These are phyloP conservation scores for Oncorhynchus gorbuscha DNA, from an alignment of 2,113 vertebrate genomes.

Conservation along the genomic window DNA sequence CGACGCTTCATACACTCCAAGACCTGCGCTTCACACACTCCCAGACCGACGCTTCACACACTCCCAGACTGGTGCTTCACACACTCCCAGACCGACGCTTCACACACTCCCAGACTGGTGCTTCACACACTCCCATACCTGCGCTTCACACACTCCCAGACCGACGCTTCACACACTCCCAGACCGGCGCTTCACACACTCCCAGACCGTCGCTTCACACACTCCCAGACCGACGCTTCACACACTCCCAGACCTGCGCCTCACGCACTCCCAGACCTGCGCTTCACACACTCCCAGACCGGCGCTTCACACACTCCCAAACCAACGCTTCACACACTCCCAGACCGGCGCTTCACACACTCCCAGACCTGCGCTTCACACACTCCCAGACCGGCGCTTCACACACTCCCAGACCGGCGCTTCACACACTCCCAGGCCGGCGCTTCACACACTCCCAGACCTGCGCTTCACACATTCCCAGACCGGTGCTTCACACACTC, in stretches of 20 bases:
- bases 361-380: background rate
- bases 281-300: conserved; percentile 2
- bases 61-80: background rate
- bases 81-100: background rate
- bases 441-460: background rate
- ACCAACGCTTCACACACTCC: background rate
- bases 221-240: background rate
- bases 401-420: conserved; percentile 6
- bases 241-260: conserved; percentile 1
- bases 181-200: background rate
- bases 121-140: background rate
- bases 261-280: background rate
- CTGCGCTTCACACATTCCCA: too few species aligned
- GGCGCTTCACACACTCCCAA: background rate
- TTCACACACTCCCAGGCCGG: background rate
- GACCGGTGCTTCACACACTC: background rate
- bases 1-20: too few species aligned
- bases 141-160: conserved; percentile 1
- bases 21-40: conserved; percentile 1
- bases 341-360: background rate
- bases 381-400: background rate
- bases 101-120: background rate
- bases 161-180: conserved; percentile 8
- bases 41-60: background rate
- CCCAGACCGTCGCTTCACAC: background rate